Percentiles rank a stretch among this genome's conserved stretches.
phyloP scores from a whole-genome alignment of 2,113 vertebrate species.

The Gobio gobio region DNA sequence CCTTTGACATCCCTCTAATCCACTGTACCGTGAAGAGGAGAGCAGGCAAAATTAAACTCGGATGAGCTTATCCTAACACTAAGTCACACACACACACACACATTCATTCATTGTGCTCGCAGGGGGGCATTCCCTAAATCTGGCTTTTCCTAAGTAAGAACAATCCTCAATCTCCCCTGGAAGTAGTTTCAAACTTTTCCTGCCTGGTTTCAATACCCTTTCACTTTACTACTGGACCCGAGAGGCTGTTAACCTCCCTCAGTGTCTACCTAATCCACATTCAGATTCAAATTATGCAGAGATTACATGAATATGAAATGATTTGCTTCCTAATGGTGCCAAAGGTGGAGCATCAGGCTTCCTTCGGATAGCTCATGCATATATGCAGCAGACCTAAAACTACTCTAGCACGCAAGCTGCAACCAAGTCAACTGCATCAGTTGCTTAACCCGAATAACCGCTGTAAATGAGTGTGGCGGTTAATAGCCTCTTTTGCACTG shows the following conservation, averaged over 20 bases:
- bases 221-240: slow-evolving; percentile 6
- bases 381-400: slow-evolving; percentile 20
- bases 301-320: slow-evolving; percentile 42
- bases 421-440: neutral
- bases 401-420: neutral
- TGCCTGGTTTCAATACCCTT: slow-evolving; percentile 33
- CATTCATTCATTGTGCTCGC: slow-evolving; percentile 25
- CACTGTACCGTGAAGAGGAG: slow-evolving; percentile 44
- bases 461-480: neutral
- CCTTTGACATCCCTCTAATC: slow-evolving; percentile 53
- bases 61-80: slow-evolving; percentile 39
- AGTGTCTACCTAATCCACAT: slow-evolving; percentile 35
- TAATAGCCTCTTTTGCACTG: neutral
- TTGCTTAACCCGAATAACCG: neutral
- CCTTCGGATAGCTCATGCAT: slow-evolving; percentile 21
- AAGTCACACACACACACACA: slow-evolving; percentile 26
- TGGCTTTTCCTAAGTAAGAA: slow-evolving; percentile 31
- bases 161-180: slow-evolving; percentile 17
- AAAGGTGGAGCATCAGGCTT: slow-evolving; percentile 29
- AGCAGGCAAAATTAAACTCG: slow-evolving; percentile 49
- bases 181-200: slow-evolving; percentile 25
- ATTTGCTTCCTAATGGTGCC: slow-evolving; percentile 44
- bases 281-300: slow-evolving; percentile 35
- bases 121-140: slow-evolving; percentile 31
- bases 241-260: slow-evolving; percentile 28